Conservation (phyloP, 2,797 vertebrate genomes). For the Diplodus sargus region DNA sequence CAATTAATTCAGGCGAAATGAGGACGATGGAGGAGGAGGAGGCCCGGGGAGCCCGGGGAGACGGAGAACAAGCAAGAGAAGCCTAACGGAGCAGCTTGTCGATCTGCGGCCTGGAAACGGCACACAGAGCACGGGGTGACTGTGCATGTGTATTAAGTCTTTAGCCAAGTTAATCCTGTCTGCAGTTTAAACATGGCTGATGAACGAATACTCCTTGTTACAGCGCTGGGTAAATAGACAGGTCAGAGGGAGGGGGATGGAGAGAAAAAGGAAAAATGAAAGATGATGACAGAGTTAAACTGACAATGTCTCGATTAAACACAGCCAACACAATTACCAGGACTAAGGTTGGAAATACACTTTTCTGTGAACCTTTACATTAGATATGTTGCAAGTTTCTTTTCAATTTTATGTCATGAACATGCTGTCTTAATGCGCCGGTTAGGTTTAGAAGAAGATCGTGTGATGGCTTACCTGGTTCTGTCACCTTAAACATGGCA, state of each 20-base stretch:
- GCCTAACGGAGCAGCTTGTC: constrained; percentile 65
- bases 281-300: constrained; percentile 28
- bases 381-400: too few species aligned
- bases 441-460: too few species aligned
- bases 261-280: constrained; percentile 36
- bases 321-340: too few species aligned
- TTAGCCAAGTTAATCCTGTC: constrained; percentile 78
- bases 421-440: too few species aligned
- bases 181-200: constrained; percentile 78
- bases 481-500: too few species aligned
- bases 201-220: constrained; percentile 60
- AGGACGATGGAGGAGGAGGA: constrained; percentile 74
- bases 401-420: too few species aligned
- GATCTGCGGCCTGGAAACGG: constrained; percentile 79
- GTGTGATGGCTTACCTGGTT: too few species aligned
- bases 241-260: constrained; percentile 49
- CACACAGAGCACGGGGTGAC: constrained; percentile 73
- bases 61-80: constrained; percentile 55
- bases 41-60: constrained; percentile 57
- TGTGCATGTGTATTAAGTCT: constrained; percentile 75
- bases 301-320: constrained; percentile 7
- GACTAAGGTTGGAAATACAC: too few species aligned
- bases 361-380: too few species aligned
- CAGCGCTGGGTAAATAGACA: constrained; percentile 66
- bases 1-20: constrained; percentile 86